Evolutionary conservation across 2,797 vertebrate genomes (phyloP), one percentile per base, ranked within the genome.

Genomic region (Oryzias sinensis): DNA sequence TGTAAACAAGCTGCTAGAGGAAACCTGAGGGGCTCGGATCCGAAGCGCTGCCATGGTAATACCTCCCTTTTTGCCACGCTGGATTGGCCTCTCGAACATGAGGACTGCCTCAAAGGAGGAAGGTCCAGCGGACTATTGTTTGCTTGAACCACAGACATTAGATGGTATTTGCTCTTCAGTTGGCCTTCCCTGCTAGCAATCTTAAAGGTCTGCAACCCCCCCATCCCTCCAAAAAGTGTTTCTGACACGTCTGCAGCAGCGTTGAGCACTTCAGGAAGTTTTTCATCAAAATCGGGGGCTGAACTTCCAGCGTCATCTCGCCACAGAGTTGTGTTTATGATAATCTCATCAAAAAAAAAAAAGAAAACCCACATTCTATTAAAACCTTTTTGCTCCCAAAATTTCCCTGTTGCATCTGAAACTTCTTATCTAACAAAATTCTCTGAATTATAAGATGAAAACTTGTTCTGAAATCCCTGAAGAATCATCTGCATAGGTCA

Each of bases 1-100:
- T 78, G 83, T 84, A 89, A 90, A 89, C 87, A 89, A 87, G 84
- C 85, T 82, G 86, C 81, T 82, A 74, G 55, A 62, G 66, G 72
- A 72, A 77, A 79, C 62, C 88, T 83, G 76, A 83, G 82, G 82
- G 83, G 82, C 84, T 81, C 2, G 59, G 76, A 81, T 77, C 80
- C 72, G 46, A 56, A 77, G 65, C 43, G 68, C 77, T 76, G 74
- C 84, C 79, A 74, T 86, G 81, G 81, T 80, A 82, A 87, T 84
- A 72, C 84, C 74, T 72, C 72, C 73, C 73, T 82, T 81, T 79
- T 82, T 87, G 85, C 82, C 82, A 73, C 37, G 67, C 50, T 47
- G 79, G 68, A 77, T 84, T 59, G 78, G 73, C 81, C 81, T 71
- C 20, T 54, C 48, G 79, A 63, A 64, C 77, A 69, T 81, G 76